phyloP scores from a whole-genome alignment of 2,888 invertebrate species.

The Prenolepis imparis region DNA sequence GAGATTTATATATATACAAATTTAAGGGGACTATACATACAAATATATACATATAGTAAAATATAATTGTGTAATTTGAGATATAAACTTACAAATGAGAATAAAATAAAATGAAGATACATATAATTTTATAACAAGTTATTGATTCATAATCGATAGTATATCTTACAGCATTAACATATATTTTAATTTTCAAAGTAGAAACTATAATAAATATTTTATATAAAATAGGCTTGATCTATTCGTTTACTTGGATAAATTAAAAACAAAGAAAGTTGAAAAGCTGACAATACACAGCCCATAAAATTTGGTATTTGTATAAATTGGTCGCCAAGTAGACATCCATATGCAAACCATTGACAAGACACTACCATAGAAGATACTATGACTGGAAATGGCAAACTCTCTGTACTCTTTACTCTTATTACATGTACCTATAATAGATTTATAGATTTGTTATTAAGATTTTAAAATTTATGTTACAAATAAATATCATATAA shows the following conservation, averaged over 20 bases:
- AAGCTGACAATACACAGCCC: conserved; percentile 91
- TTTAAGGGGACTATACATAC: not conserved
- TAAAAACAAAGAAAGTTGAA: conserved; percentile 92
- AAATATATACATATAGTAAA: not conserved
- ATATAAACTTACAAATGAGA: not conserved
- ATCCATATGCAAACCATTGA: conserved; percentile 95
- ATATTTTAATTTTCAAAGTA: not conserved
- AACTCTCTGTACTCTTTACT: conserved; percentile 93
- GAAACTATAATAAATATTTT: conserved; percentile 36
- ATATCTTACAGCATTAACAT: not conserved
- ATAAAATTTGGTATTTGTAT: conserved; percentile 93
- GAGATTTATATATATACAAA: too few species aligned
- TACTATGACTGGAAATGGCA: conserved; percentile 95
- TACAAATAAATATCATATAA: not conserved
- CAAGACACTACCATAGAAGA: conserved; percentile 93
- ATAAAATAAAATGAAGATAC: not conserved
- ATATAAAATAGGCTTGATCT: conserved; percentile 79
- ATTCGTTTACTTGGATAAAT: conserved; percentile 89
- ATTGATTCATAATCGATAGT: not conserved
- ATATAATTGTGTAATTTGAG: not conserved
- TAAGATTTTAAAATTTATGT: not conserved
- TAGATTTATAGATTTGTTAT: conserved; percentile 43
- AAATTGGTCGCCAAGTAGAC: conserved; percentile 92
- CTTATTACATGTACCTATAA: conserved; percentile 91
- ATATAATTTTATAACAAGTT: not conserved